phyloP scores from a whole-genome alignment of 2,797 vertebrate species.

The Hydrophis major region DNA sequence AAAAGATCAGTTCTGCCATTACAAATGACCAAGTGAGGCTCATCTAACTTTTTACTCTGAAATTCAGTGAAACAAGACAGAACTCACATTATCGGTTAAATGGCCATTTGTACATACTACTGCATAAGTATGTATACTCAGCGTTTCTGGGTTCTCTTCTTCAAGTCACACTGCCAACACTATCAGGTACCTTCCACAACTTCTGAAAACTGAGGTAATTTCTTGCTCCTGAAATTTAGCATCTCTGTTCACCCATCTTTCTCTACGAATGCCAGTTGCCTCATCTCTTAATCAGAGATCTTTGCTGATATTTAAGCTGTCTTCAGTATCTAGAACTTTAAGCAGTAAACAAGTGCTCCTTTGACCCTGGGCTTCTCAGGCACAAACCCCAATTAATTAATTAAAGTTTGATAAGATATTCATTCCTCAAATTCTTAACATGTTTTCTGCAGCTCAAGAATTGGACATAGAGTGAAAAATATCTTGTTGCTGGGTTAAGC shows the following conservation, averaged over 20 bases:
- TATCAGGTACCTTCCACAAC: no score
- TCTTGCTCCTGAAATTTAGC: background rate
- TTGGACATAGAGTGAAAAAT: background rate
- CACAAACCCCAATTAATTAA: background rate
- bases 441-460: background rate
- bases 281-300: background rate
- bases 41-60: background rate
- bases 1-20: background rate
- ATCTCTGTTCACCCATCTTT: background rate
- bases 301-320: background rate
- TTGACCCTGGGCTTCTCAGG: background rate
- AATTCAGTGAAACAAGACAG: background rate
- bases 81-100: background rate
- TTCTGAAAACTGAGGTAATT: background rate
- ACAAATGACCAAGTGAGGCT: background rate
- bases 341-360: background rate
- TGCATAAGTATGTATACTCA: background rate
- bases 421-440: background rate
- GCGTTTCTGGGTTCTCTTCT: background rate
- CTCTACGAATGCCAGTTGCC: no score
- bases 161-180: background rate
- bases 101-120: background rate
- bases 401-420: background rate
- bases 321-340: background rate
- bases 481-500: background rate